Evolutionary conservation across 2,113 vertebrate genomes (phyloP), one percentile per base, ranked within the genome.

Genomic region (Nycticorax nycticorax): DNA sequence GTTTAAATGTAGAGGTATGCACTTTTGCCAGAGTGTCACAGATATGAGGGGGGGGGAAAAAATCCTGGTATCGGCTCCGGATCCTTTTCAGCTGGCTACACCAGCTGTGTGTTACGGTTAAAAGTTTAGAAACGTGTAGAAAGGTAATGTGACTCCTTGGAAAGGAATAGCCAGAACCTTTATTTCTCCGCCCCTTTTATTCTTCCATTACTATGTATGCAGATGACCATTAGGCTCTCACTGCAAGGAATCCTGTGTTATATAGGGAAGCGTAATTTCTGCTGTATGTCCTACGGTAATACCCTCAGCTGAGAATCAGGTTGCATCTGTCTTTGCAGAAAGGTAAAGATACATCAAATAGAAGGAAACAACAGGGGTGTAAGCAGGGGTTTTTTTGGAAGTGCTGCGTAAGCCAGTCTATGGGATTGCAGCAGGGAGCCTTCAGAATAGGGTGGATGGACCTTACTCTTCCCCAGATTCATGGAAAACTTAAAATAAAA

Each of bases 31-130:
- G 57, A 71, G 92, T 91, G 63, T 81, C 88, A 84, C 15, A 35
- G 80, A 32, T 8, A 1, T 1, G 23, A 5, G 23, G 22, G 10
- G 0, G 0, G 3, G 4, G n/a, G 4, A 8, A 1, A 9, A 0
- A 14, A 20, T 56, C n/a, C 35, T 56, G 53, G 30, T 50, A 3
- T 78, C 1, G 0, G n/a, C 14, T 81, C 35, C 7, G 6, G 12
- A 78, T 59, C 45, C 45, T 71, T 64, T 89, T 75, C 48, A 37
- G n/a, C 69, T 84, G 67, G 52, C 73, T 71, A 26, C 20, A 72
- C 20, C 23, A 69, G 81, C 47, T 67, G 43, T 1, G 5, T 76
- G 28, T 57, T 88, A 18, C 21, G 11, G 47, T 12, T 67, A 43
- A 35, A 94, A 94, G 95, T 95, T 93, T 19, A 47, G 50, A 62